Evolutionary conservation across 2,113 vertebrate genomes (phyloP), one percentile per base, ranked within the genome.

Genomic region (Phycodurus eques): DNA sequence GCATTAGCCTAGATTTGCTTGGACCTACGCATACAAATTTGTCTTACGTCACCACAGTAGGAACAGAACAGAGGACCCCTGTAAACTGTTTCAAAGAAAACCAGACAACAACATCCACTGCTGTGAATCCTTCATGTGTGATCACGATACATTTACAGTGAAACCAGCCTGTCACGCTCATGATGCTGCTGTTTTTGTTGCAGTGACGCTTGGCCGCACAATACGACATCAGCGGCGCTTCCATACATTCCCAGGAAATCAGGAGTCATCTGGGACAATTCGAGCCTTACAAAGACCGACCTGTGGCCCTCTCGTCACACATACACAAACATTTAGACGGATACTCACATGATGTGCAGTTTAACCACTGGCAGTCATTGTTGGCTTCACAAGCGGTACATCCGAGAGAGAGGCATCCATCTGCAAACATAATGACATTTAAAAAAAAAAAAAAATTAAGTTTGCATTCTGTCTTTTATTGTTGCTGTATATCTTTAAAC

Each of bases 331-430:
- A 75, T 71, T 67, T 42, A 68, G 65, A 70, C 39, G 71, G 51
- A 71, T 78, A 91, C 93, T 92, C 76, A 93, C 93, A 43, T 78
- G 51, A 12, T 64, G 68, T 10, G 80, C 93, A 93, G 8, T 74
- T 79, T 47, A 57, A 0, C 92, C 92, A 93, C 1, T 0, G 1
- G 67, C 93, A 93, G 0, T 1, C 56, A 39, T 0, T 2, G 0
- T 0, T 1, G 8, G 12, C 0, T 43, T 0, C 35, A 77, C 92
- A 93, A 0, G 0, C 0, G 0, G 60, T 68, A 77, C 93, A 93
- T 3, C 11, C 0, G 4, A 15, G 0, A 0, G 0, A 0, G 12
- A 17, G 0, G 74, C 93, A 93, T 0, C 0, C 62, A 66, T 81
- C 90, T 91, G 83, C 8, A 83, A 83, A 72, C 46, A 68, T n/a